Evolutionary conservation across 2,113 vertebrate species (phyloP).

Genomic region (Apistogramma diplotaenia): DNA sequence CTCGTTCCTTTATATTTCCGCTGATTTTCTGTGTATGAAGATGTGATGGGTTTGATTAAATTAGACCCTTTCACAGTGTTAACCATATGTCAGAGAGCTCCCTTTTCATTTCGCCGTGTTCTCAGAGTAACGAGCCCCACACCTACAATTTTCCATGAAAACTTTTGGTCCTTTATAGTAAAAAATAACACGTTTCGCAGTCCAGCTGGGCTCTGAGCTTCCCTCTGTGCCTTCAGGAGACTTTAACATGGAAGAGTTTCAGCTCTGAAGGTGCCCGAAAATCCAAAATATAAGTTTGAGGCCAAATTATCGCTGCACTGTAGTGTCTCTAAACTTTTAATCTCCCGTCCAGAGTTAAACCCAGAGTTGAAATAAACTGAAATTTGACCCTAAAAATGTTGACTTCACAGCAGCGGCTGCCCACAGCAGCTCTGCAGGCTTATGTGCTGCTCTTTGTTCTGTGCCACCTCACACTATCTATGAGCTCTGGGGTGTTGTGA

Average conservation of each 20-base stretch:
- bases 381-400: background rate
- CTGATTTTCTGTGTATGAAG: background rate
- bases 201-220: background rate
- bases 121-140: background rate
- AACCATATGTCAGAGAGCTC: background rate
- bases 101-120: too few species aligned
- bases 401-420: background rate
- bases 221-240: background rate
- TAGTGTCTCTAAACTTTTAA: background rate
- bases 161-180: background rate
- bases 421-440: background rate
- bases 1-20: background rate
- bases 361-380: background rate
- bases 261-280: too few species aligned
- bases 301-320: background rate
- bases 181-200: background rate
- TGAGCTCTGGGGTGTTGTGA: background rate
- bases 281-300: background rate
- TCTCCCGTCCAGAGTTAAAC: fast-evolving
- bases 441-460: background rate
- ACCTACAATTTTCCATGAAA: background rate
- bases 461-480: background rate
- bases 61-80: background rate
- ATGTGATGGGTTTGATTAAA: background rate
- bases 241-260: background rate